Evolutionary conservation across 2,888 invertebrate genomes (phyloP).

Genomic region (Metalampra italica): DNA sequence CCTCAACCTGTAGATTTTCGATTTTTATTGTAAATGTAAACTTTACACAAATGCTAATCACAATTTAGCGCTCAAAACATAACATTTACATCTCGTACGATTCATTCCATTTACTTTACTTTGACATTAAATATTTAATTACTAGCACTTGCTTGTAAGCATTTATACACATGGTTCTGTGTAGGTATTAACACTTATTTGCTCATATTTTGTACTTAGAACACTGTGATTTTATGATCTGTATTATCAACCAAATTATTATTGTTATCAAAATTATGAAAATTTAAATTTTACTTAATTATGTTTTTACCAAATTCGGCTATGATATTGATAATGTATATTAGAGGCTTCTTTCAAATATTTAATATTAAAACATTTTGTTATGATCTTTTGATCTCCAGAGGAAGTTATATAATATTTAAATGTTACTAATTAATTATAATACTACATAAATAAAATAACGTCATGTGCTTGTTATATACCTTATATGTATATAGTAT

Average conservation of each 20-base stretch:
- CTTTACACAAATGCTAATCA: too few relatives aligned
- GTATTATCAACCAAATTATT: background rate
- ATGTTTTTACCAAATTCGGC: background rate
- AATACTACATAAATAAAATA: too few relatives aligned
- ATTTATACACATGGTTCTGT: constrained; percentile 35
- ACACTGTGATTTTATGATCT: constrained; percentile 1
- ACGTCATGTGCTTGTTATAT: too few relatives aligned
- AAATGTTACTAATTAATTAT: too few relatives aligned
- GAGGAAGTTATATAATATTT: too few relatives aligned
- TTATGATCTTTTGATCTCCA: too few relatives aligned
- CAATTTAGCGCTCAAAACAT: too few relatives aligned
- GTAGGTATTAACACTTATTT: constrained; percentile 21
- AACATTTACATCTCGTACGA: background rate
- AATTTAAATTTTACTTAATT: background rate
- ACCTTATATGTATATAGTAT: too few relatives aligned
- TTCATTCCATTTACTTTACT: background rate
- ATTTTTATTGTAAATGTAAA: too few relatives aligned
- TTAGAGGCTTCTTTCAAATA: background rate
- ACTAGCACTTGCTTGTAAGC: background rate
- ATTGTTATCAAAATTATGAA: background rate
- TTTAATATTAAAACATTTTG: too few relatives aligned
- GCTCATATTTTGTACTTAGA: constrained; percentile 22
- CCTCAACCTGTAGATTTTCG: too few relatives aligned
- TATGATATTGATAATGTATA: too few relatives aligned
- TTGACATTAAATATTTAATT: background rate